Evolutionary conservation across 2,113 vertebrate genomes (phyloP).

Genomic region (Gallinago paraguaiae): DNA sequence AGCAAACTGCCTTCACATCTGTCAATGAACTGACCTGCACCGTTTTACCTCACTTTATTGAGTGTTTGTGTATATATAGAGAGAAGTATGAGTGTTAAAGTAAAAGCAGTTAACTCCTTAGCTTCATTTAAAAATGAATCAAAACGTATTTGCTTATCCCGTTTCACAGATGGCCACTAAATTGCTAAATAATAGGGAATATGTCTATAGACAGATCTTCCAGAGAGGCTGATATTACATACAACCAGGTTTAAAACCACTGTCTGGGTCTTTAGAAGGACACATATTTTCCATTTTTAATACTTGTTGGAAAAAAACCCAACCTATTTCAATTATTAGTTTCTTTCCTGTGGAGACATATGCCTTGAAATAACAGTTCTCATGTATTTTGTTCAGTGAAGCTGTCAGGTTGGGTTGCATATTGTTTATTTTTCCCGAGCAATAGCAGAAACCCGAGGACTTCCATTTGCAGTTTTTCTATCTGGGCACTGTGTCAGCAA

Average conservation of each 20-base stretch:
- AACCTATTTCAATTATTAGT: not conserved
- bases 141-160: slow-evolving; percentile 21
- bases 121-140: slow-evolving; percentile 1
- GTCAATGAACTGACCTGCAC: not conserved
- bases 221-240: not conserved
- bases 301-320: not conserved
- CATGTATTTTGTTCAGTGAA: not conserved
- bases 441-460: not conserved
- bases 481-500: not conserved
- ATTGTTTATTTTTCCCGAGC: slow-evolving; percentile 12
- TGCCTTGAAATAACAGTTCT: slow-evolving; percentile 10
- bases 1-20: not conserved
- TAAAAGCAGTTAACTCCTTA: slow-evolving; percentile 28
- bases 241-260: not conserved
- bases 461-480: not conserved
- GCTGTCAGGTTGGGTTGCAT: not conserved
- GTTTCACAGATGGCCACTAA: slow-evolving; percentile 20
- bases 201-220: not conserved
- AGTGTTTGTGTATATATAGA: not conserved
- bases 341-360: slow-evolving; percentile 9
- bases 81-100: not conserved
- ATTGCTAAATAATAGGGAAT: slow-evolving; percentile 25
- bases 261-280: not conserved
- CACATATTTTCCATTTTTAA: slow-evolving; percentile 10
- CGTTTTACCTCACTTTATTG: not conserved